Evolutionary conservation across 1,140 invertebrate genomes (phyloP), one percentile per base, ranked within the genome.

Genomic region (Littorina saxatilis): DNA sequence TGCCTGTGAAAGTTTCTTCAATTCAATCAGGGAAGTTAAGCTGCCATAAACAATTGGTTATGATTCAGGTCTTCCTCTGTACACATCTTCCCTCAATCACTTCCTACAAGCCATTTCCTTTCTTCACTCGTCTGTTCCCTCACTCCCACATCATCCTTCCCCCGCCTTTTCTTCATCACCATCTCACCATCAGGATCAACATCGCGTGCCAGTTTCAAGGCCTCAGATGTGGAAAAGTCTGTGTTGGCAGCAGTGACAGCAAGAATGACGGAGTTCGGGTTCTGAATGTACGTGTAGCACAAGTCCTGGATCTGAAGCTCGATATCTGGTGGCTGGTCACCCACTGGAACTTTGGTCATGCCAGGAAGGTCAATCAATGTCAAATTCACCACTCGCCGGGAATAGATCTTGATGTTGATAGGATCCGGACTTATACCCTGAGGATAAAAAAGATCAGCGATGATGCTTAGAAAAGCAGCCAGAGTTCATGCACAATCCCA

Each of bases 331-430:
- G 94, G 94, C 84, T 95, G 94, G 85, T 95, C 94, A n/a, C 94
- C 94, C 32, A 95, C 94, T 7, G 94, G 94, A 23, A 97, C 96
- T 94, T 99, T 99, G 47, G 99, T 99, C 29, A 99, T 96, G 81
- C 99, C 99, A 76, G 99, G 99, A 50, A 99, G 93, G 94, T 99
- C 99, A 55, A 99, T 98, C 1, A 99, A 94, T 0, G 99, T 99
- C 77, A 99, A 93, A 93, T 99, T 99, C 32, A 99, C 97, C 61
- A 99, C 98, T 83, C 95, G 94, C 7, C 95, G 95, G 1, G 99
- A 99, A 92, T 94, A 99, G 23, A 95, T 99, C 93, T 99, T 99
- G 61, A 99, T 94, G 91, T 96, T 98, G 84, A 99, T 99, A 2
- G 99, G 96, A 86, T 99, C 98, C 0, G 95, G 94, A 91, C 97